Conservation (phyloP, 2,113 vertebrate genomes). For the Leucosticte australis region DNA sequence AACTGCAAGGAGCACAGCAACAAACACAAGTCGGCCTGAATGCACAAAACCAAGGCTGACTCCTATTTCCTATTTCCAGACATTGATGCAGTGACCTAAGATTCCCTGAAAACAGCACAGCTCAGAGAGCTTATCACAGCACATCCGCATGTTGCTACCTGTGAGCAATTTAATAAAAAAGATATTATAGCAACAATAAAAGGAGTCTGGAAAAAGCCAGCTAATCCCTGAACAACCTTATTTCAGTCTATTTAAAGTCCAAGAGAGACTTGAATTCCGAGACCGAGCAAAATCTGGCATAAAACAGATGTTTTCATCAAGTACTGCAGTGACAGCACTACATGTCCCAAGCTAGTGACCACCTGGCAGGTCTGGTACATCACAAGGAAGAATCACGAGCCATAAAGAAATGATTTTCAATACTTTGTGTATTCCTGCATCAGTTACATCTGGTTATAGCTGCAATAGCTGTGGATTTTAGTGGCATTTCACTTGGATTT, state of each 20-base stretch:
- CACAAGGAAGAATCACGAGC: background rate
- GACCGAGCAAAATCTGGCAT: background rate
- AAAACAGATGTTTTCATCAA: conserved; percentile 32
- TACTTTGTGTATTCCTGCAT: background rate
- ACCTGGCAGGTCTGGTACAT: background rate
- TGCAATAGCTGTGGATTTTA: background rate
- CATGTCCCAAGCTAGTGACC: background rate
- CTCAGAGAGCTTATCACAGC: background rate
- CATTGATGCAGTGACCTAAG: background rate
- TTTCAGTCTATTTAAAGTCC: conserved; percentile 56
- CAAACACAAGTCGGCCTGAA: background rate
- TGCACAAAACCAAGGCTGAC: background rate
- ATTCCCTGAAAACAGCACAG: background rate
- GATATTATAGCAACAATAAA: conserved; percentile 22
- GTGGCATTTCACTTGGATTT: background rate
- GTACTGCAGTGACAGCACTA: background rate
- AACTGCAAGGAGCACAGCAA: background rate
- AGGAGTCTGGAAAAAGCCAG: background rate
- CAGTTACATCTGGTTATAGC: background rate
- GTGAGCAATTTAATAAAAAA: conserved; percentile 50
- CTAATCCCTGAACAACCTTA: conserved; percentile 36
- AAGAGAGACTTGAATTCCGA: background rate
- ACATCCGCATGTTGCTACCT: background rate
- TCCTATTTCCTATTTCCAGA: background rate
- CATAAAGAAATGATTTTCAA: background rate